phyloP scores from a whole-genome alignment of 2,113 vertebrate species.

The Pelusios castaneus region DNA sequence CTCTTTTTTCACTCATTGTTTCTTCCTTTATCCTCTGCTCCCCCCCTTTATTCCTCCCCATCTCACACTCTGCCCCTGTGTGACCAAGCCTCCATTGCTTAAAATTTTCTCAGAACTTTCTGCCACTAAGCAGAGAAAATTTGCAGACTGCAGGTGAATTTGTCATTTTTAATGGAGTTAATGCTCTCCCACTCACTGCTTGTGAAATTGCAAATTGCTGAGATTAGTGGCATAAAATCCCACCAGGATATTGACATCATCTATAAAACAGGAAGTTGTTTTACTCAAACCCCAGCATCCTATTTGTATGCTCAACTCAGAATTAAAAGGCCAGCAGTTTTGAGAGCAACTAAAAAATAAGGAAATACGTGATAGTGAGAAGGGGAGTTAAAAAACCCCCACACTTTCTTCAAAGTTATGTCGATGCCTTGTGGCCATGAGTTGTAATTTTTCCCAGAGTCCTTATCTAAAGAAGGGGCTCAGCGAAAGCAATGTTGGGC shows the following conservation, averaged over 20 bases:
- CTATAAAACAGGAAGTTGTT: conserved; percentile 60
- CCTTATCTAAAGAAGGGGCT: not conserved
- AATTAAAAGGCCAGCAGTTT: conserved; percentile 65
- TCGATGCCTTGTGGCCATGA: not conserved
- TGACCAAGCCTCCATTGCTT: not conserved
- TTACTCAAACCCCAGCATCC: conserved; percentile 68
- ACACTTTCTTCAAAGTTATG: not conserved
- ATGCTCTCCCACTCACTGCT: conserved; percentile 4
- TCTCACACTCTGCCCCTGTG: not conserved
- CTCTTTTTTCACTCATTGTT: not conserved
- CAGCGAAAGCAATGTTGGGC: not conserved
- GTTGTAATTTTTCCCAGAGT: not conserved
- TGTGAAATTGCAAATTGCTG: conserved; percentile 43
- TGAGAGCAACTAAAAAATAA: conserved; percentile 49
- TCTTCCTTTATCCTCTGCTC: not conserved
- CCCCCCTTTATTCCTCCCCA: not conserved
- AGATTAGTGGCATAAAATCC: conserved; percentile 63
- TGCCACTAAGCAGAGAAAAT: conserved; percentile 11
- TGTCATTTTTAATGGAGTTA: conserved; percentile 54
- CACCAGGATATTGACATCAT: conserved; percentile 63
- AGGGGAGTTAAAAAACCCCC: conserved; percentile 1
- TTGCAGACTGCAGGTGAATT: conserved; percentile 41
- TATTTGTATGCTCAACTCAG: conserved; percentile 45
- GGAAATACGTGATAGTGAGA: conserved; percentile 19
- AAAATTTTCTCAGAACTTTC: conserved; percentile 28